Evolutionary conservation across 2,113 vertebrate genomes (phyloP).

Genomic region (Jacana jacana): DNA sequence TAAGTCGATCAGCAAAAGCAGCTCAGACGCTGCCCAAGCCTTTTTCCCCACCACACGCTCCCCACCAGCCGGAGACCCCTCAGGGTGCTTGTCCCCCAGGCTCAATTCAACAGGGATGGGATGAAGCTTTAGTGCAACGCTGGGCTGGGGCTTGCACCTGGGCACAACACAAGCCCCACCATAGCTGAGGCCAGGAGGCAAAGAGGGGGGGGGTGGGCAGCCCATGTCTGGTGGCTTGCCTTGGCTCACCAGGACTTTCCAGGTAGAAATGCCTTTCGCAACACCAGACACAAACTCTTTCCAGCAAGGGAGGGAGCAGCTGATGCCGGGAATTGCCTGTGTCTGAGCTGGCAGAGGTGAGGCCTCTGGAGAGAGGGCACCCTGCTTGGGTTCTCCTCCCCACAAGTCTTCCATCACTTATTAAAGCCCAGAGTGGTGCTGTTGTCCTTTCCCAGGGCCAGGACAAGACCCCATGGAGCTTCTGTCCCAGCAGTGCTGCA

Average conservation of each 20-base stretch:
- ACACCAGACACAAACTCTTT: background rate
- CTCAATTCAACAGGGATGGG: accelerated
- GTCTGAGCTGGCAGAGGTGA: background rate
- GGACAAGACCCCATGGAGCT: background rate
- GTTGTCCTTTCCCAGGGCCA: accelerated
- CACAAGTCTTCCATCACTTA: background rate
- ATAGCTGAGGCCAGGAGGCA: background rate
- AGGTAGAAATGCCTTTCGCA: background rate
- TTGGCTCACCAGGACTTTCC: background rate
- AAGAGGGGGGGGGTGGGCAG: accelerated
- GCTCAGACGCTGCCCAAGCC: background rate
- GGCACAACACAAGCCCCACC: background rate
- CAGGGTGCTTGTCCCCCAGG: background rate
- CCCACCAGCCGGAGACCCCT: background rate
- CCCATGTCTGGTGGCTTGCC: background rate
- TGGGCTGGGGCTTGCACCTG: background rate
- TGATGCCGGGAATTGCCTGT: background rate
- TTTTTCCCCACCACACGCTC: background rate
- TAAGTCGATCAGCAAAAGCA: background rate
- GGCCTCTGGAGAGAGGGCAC: background rate
- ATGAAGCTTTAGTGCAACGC: accelerated
- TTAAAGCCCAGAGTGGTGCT: background rate
- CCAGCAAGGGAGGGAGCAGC: background rate
- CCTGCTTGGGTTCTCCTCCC: background rate
- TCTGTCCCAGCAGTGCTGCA: background rate